Conservation (phyloP, 2,888 invertebrate genomes). For the Tachina fera region DNA sequence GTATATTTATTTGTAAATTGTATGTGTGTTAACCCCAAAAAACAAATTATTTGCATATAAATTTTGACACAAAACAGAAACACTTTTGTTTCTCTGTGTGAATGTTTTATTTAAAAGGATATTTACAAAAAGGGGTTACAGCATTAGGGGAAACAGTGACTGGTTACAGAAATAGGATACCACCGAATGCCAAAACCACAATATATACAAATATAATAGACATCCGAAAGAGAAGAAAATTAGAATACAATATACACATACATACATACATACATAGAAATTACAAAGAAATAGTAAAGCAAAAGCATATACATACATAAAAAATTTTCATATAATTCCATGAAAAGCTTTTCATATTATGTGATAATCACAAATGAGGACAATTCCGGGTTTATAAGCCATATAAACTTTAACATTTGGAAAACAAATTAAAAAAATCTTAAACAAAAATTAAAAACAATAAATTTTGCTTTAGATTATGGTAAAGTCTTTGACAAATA, state of each 20-base stretch:
- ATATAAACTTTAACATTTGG: slow-evolving; percentile 15
- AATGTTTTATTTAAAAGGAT: slow-evolving; percentile 16
- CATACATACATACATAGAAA: background rate
- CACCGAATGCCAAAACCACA: slow-evolving; percentile 37
- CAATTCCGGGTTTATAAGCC: slow-evolving; percentile 49
- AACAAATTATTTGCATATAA: slow-evolving; percentile 56
- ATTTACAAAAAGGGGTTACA: background rate
- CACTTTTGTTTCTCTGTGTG: slow-evolving; percentile 29
- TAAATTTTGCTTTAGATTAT: too few relatives aligned
- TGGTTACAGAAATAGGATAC: slow-evolving; percentile 37
- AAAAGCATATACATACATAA: slow-evolving; percentile 42
- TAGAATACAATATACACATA: background rate
- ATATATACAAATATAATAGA: background rate
- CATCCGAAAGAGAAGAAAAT: background rate
- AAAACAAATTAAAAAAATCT: slow-evolving; percentile 8
- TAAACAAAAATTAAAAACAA: too few relatives aligned
- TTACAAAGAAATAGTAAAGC: slow-evolving; percentile 1
- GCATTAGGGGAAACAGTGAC: slow-evolving; percentile 20
- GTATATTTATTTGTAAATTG: background rate
- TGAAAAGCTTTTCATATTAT: slow-evolving; percentile 51
- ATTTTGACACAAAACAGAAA: background rate
- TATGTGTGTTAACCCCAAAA: slow-evolving; percentile 41
- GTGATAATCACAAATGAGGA: slow-evolving; percentile 65
- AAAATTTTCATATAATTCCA: slow-evolving; percentile 56
- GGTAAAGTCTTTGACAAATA: too few relatives aligned